Base-by-base conservation (phyloP, 2,888 invertebrate species). In the Matsumyia berberina region DNA sequence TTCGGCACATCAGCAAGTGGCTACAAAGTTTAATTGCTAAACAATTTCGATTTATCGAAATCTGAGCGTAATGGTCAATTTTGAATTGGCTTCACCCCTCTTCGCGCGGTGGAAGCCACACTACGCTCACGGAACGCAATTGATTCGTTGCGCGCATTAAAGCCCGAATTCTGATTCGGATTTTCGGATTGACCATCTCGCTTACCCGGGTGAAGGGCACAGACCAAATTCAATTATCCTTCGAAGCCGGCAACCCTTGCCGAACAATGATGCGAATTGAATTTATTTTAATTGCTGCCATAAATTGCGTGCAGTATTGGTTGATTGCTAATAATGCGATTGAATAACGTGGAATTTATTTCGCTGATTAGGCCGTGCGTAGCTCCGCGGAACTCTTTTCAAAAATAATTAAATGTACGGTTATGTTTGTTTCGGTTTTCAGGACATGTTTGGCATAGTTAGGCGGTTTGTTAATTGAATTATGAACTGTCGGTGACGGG, bases 241-340 rank as follows among this genome's bases (percentile, higher is more conserved):
- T 39, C 17, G 7, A 42, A 29, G 6, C 24, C 8, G 1, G 51
- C 2, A 24, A 24, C 24, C 1, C 24, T 4, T 24, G 24, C 24
- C 8, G 11, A 12, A 31, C 7, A n/a, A n/a, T 31, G 29, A 35
- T 49, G 37, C 7, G 37, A 57, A 19, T 46, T 58, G 29, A 70
- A 53, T 73, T 51, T 51, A 19, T 73, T 73, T 39, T 62, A 51
- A 73, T 62, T 73, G 53, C 39, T 53, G 60, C 55, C 42, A 69
- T 55, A 55, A 55, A 42, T 55, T 42, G 17, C 29, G 29, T 29
- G 12, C 4, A 44, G 42, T 39, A 33, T 17, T 31, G 55, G 55
- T 4, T 42, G 42, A 69, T 55, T 69, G 55, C 69, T 69, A 69
- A 69, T 69, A 55, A 69, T 12, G 66, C 15, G 51, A 64, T 60